Evolutionary conservation across 2,888 invertebrate genomes (phyloP).

Genomic region (Synergus gifuensis): DNA sequence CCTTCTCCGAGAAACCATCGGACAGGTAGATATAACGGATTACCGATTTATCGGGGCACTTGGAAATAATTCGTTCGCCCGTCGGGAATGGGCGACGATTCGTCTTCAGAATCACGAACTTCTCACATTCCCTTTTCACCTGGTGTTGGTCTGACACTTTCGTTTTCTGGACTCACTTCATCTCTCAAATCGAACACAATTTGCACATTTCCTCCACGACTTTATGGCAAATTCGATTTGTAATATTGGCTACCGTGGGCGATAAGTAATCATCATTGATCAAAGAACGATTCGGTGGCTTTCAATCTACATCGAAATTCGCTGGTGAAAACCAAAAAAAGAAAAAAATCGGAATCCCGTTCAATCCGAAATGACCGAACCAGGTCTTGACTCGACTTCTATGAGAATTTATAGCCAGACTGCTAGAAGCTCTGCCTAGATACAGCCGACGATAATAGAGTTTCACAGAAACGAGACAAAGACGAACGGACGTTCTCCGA

Average conservation of each 20-base stretch:
- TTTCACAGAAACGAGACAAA: slow-evolving; percentile 38
- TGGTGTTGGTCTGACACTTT: not conserved
- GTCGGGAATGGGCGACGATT: slow-evolving; percentile 46
- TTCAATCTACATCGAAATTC: slow-evolving; percentile 15
- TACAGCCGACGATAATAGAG: slow-evolving; percentile 44
- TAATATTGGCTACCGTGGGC: not conserved
- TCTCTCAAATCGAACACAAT: slow-evolving; percentile 50
- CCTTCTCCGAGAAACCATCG: not conserved
- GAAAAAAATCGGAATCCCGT: not conserved
- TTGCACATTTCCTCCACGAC: slow-evolving; percentile 44
- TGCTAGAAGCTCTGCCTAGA: slow-evolving; percentile 34
- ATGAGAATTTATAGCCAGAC: slow-evolving; percentile 39
- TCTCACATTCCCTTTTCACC: not conserved
- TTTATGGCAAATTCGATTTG: slow-evolving; percentile 45
- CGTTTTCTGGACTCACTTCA: slow-evolving; percentile 47
- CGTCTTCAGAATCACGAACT: slow-evolving; percentile 46
- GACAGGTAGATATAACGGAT: slow-evolving; percentile 53
- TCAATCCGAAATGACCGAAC: slow-evolving; percentile 29
- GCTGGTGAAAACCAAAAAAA: not conserved
- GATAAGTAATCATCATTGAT: slow-evolving; percentile 23
- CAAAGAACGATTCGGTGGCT: slow-evolving; percentile 6
- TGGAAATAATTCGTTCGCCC: slow-evolving; percentile 55
- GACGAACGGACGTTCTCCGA: slow-evolving; percentile 44
- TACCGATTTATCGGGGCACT: slow-evolving; percentile 54
- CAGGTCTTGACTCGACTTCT: slow-evolving; percentile 37